Conservation (phyloP, 2,113 vertebrate species). For the Dipodomys ordii region DNA sequence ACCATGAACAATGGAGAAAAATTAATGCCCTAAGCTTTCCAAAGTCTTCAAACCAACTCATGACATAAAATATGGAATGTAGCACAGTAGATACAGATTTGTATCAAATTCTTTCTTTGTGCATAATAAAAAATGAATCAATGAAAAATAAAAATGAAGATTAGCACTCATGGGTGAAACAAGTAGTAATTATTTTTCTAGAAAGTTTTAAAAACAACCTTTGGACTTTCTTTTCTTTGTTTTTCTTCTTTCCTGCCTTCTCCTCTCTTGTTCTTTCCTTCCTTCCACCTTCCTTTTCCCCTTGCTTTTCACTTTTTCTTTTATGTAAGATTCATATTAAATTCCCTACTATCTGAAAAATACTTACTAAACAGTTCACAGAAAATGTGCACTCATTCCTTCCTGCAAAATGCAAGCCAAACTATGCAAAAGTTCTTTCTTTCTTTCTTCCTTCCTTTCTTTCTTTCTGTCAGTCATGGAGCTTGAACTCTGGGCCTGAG, state of each 20-base stretch:
- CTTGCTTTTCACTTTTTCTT: too few species aligned
- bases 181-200: conserved; percentile 32
- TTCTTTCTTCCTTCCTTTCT: too few species aligned
- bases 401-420: background rate
- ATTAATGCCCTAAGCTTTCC: background rate
- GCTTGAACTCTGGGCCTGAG: too few species aligned
- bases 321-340: background rate
- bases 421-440: background rate
- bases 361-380: background rate
- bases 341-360: background rate
- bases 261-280: background rate
- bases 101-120: background rate
- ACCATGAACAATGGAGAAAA: background rate
- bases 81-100: background rate
- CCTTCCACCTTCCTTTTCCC: background rate
- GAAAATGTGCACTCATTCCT: background rate
- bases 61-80: background rate
- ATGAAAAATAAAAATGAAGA: background rate
- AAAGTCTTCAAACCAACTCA: background rate
- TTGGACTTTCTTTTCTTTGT: too few species aligned
- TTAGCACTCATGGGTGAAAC: conserved; percentile 6
- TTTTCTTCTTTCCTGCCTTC: background rate
- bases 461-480: too few species aligned
- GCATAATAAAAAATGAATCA: conserved; percentile 2
- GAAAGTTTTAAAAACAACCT: background rate